Percentiles rank a stretch among this genome's conserved stretches.
These are phyloP conservation scores for Oxygymnocypris stewartii DNA, from an alignment of 2,113 vertebrate genomes.

Conservation along the genomic window DNA sequence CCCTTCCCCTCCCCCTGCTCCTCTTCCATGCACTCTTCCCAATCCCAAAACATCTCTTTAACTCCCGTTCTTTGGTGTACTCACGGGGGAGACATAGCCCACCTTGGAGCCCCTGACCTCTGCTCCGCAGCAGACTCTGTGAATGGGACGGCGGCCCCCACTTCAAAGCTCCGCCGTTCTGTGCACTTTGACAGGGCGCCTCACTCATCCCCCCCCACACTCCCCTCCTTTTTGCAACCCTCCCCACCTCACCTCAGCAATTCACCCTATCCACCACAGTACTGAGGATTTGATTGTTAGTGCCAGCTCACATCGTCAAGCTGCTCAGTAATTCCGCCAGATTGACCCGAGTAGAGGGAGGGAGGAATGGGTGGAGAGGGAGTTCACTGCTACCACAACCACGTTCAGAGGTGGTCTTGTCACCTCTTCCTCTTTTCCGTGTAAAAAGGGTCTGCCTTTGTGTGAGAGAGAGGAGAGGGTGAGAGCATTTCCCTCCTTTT, in stretches of 20 bases:
- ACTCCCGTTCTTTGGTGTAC: constrained; percentile 39
- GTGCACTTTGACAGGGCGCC: constrained; percentile 43
- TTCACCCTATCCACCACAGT: constrained; percentile 13
- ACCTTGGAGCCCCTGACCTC: constrained; percentile 56
- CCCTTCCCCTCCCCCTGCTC: constrained; percentile 6
- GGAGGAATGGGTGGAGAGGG: constrained; percentile 34
- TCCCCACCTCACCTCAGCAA: constrained; percentile 17
- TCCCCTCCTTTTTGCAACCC: not conserved
- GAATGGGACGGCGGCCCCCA: constrained; percentile 41
- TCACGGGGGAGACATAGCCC: constrained; percentile 51
- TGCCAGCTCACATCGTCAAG: constrained; percentile 53
- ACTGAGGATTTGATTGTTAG: constrained; percentile 48
- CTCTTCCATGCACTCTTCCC: constrained; percentile 12
- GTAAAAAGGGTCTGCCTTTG: constrained; percentile 41
- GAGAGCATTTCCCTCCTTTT: constrained; percentile 17
- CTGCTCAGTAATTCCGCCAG: constrained; percentile 54
- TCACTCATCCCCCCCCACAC: constrained; percentile 2
- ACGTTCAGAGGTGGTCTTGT: constrained; percentile 55
- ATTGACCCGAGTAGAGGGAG: constrained; percentile 48
- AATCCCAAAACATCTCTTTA: constrained; percentile 43
- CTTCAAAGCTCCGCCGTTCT: constrained; percentile 55
- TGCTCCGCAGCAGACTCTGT: constrained; percentile 43
- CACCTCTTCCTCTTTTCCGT: constrained; percentile 49
- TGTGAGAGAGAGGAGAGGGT: not conserved
- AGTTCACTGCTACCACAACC: constrained; percentile 40